A percentile compares a stretch with the other conserved stretches of the same genome.
Evolutionary conservation across 2,888 invertebrate genomes (phyloP).

Genomic region (Salticus scenicus): DNA sequence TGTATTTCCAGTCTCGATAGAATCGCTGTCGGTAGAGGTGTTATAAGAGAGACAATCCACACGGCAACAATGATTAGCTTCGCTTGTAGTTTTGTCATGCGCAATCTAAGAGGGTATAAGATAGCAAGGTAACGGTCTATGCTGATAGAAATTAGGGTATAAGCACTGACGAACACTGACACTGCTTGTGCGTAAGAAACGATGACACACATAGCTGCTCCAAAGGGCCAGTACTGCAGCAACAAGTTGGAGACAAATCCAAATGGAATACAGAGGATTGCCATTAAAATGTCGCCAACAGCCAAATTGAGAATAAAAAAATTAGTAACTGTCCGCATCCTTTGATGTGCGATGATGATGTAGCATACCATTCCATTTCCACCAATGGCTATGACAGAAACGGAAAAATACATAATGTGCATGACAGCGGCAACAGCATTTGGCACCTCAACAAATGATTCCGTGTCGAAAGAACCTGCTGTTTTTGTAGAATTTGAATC

Average conservation of each 20-base stretch:
- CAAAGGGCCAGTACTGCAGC: constrained; percentile 91
- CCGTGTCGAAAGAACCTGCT: neutral
- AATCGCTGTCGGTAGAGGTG: constrained; percentile 87
- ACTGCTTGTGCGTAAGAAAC: constrained; percentile 85
- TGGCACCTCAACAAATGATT: neutral
- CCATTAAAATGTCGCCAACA: constrained; percentile 91
- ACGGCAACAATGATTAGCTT: constrained; percentile 83
- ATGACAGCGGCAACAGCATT: constrained; percentile 75
- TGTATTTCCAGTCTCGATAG: constrained; percentile 79
- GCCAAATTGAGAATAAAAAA: constrained; percentile 90
- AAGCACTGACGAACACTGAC: constrained; percentile 80
- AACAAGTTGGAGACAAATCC: constrained; percentile 88
- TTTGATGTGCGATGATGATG: constrained; percentile 86
- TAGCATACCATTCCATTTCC: constrained; percentile 84
- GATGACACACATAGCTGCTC: constrained; percentile 85
- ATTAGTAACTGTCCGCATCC: constrained; percentile 94
- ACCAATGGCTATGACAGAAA: constrained; percentile 76
- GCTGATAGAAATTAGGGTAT: constrained; percentile 92
- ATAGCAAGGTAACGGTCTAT: constrained; percentile 93
- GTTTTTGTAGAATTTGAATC: neutral
- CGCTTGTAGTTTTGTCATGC: constrained; percentile 85
- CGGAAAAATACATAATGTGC: constrained; percentile 76
- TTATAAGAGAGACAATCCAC: constrained; percentile 85
- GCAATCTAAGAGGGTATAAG: constrained; percentile 88
- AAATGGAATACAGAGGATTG: constrained; percentile 92